Evolutionary conservation across 2,113 vertebrate genomes (phyloP).

Genomic region (Ginglymostoma cirratum): DNA sequence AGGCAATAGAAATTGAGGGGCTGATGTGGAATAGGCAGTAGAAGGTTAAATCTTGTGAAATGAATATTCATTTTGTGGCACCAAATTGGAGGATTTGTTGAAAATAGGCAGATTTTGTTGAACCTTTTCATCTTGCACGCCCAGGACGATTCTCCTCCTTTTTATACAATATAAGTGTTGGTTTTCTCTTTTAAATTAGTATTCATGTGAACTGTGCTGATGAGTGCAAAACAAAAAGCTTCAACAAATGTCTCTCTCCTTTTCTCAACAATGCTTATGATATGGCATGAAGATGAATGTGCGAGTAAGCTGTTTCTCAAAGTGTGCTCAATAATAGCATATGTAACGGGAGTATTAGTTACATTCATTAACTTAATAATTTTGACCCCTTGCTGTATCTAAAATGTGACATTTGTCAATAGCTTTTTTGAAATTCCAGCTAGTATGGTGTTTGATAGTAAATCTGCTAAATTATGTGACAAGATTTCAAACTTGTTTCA

Average conservation of each 20-base stretch:
- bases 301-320: neutral
- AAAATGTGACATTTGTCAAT: neutral
- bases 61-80: too few species aligned
- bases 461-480: neutral
- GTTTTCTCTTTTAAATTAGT: too few species aligned
- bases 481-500: neutral
- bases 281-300: neutral
- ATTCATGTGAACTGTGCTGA: too few species aligned
- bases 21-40: neutral
- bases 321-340: neutral
- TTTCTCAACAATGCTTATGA: neutral
- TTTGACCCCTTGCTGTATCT: neutral
- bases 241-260: too few species aligned
- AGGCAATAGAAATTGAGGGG: neutral
- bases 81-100: too few species aligned
- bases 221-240: too few species aligned
- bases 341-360: neutral
- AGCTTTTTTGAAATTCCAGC: neutral
- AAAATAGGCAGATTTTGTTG: too few species aligned
- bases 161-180: too few species aligned
- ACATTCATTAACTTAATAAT: neutral
- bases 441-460: neutral
- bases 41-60: neutral
- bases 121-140: too few species aligned
- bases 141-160: too few species aligned